Evolutionary conservation across 2,888 invertebrate genomes (phyloP), one percentile per base, ranked within the genome.

Genomic region (Heliconius charithonia): DNA sequence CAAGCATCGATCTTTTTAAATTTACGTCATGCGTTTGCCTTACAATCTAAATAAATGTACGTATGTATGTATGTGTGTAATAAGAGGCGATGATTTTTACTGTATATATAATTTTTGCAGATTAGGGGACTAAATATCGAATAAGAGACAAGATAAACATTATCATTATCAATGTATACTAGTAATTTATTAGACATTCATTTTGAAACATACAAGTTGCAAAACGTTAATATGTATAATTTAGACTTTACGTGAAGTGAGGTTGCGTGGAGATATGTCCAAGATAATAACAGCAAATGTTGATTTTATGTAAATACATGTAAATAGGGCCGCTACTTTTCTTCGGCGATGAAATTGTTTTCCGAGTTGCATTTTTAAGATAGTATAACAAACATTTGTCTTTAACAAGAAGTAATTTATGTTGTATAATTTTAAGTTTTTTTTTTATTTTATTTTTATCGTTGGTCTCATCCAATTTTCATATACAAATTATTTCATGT

Each of bases 221-320:
- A 67, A 67, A 13, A 41, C 13, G 10, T 41, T n/a, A 7, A 56
- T 56, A 0, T 56, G 12, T n/a, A 29, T 56, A 72, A 73, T 73
- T 63, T 16, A 41, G 41, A 27, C 22, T 63, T 63, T 74, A 63
- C 25, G 45, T 45, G 62, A 25, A 45, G 45, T 63, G 19, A 63
- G 37, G 27, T 37, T 74, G 37, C 41, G 41, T 72, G 63, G 29
- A 74, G 41, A 74, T 59, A 63, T 74, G 27, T 25, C 19, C 6
- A 41, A 74, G 25, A 74, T 74, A 41, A 74, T 37, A 37, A 37
- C 19, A 45, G 19, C n/a, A 63, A 65, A 45, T 45, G 41, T 29
- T 45, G 37, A 74, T 63, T 73, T 62, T 59, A 73, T 63, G 62
- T 27, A 62, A 73, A 73, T 73, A 37, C 4, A 73, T 37, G 73